phyloP scores from a whole-genome alignment of 2,888 invertebrate genomes.

The Pristionchus entomophagus region DNA sequence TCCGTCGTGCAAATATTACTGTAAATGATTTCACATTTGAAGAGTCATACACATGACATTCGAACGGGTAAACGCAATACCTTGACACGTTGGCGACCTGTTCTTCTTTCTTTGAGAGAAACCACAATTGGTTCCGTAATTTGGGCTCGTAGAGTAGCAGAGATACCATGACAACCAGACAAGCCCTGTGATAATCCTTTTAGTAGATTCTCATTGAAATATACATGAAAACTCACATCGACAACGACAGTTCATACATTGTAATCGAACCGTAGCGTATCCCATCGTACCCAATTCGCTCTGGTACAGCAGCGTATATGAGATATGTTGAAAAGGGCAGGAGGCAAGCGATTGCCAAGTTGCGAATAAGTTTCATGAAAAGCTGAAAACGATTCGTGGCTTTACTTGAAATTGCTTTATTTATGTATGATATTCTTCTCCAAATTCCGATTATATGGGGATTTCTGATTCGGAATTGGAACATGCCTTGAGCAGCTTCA shows the following conservation, averaged over 20 bases:
- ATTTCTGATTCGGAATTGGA: too few species aligned
- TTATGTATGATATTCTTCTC: too few species aligned
- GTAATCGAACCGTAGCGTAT: background rate
- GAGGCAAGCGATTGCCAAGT: background rate
- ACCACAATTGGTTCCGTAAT: background rate
- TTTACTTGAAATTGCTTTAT: too few species aligned
- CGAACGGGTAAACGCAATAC: too few species aligned
- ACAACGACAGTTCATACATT: conserved; percentile 1
- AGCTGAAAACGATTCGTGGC: too few species aligned
- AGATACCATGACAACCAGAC: background rate
- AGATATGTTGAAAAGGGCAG: background rate
- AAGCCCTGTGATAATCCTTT: background rate
- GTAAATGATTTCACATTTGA: too few species aligned
- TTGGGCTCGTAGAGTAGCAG: background rate
- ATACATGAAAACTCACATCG: background rate
- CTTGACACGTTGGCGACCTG: too few species aligned
- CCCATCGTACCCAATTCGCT: background rate
- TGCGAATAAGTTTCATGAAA: background rate
- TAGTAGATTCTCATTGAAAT: too few species aligned
- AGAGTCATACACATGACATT: too few species aligned
- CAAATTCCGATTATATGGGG: too few species aligned
- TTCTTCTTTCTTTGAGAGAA: background rate
- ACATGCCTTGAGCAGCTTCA: background rate
- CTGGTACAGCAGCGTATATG: background rate
- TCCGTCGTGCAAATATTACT: too few species aligned